These are phyloP conservation scores for Eristalis intricaria DNA, from an alignment of 2,888 invertebrate species.

Conservation along the genomic window DNA sequence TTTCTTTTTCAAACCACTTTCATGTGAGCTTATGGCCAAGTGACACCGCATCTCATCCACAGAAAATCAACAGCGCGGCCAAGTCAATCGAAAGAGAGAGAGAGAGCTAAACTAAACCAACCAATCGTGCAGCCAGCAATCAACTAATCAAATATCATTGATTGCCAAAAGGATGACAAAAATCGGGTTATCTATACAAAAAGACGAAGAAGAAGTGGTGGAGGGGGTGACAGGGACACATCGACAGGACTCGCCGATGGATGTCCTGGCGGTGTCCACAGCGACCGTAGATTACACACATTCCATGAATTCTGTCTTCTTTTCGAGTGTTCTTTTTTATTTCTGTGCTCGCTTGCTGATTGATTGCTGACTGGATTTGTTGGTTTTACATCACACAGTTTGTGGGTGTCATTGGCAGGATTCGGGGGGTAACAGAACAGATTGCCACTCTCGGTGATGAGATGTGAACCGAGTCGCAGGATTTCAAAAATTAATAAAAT, in stretches of 20 bases:
- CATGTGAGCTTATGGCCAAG: neutral
- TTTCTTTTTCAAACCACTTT: neutral
- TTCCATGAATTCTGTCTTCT: neutral
- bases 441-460: neutral
- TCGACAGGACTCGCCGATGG: neutral
- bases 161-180: conserved; percentile 27
- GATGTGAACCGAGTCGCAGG: neutral
- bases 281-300: neutral
- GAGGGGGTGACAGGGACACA: neutral
- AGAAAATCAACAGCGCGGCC: neutral
- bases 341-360: neutral
- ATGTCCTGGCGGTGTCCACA: neutral
- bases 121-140: conserved; percentile 29
- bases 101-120: conserved; percentile 5
- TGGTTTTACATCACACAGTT: conserved; percentile 3
- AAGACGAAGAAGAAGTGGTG: neutral
- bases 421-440: neutral
- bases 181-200: conserved; percentile 16
- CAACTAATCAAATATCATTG: conserved; percentile 54
- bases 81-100: conserved; percentile 1
- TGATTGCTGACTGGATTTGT: conserved; percentile 11
- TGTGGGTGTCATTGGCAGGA: neutral
- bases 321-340: neutral
- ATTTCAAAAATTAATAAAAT: neutral
- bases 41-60: neutral